Evolutionary conservation across 2,888 invertebrate species (phyloP).

Genomic region (Limnephilus auricula): DNA sequence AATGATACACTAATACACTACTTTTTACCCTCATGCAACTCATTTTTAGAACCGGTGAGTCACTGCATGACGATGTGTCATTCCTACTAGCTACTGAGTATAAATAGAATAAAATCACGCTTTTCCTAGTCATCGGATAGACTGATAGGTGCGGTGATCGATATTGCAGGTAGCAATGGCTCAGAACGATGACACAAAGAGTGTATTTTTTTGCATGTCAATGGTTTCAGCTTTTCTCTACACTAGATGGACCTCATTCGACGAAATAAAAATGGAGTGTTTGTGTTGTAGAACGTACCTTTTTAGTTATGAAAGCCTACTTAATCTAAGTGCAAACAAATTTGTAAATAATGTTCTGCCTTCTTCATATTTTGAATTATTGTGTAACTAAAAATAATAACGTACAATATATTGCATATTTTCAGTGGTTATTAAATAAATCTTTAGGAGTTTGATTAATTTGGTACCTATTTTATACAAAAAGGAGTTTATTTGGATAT

Average conservation of each 20-base stretch:
- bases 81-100: background rate
- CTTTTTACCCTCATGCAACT: conserved; percentile 2
- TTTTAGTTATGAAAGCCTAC: background rate
- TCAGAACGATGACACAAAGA: background rate
- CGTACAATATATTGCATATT: no score
- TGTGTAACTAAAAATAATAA: no score
- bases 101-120: background rate
- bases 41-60: conserved; percentile 24
- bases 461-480: no score
- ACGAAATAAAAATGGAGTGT: background rate
- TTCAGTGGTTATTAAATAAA: no score
- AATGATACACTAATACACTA: background rate
- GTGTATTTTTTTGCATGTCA: background rate
- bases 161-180: background rate
- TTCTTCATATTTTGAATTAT: no score
- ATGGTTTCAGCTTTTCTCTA: background rate
- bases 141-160: background rate
- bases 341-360: no score
- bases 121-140: background rate
- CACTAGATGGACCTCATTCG: background rate
- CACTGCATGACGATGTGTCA: conserved; percentile 40
- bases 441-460: no score
- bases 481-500: no score
- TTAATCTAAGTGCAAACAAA: background rate
- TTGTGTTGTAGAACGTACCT: background rate